Evolutionary conservation across 2,797 vertebrate species (phyloP).

Genomic region (Valencia hispanica): DNA sequence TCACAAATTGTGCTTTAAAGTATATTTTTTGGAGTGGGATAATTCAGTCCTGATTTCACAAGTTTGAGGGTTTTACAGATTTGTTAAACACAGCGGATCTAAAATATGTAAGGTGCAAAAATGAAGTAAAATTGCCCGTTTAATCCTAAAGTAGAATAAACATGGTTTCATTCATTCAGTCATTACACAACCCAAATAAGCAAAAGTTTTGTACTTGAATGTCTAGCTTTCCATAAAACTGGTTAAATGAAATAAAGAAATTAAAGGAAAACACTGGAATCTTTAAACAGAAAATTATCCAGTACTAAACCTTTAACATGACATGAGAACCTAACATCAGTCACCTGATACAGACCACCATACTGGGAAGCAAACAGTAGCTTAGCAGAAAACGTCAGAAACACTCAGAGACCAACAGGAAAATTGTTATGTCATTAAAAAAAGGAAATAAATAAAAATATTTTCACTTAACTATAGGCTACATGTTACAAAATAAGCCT

Average conservation of each 20-base stretch:
- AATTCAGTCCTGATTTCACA: no score
- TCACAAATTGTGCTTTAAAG: no score
- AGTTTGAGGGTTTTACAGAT: no score
- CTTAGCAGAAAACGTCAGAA: background rate
- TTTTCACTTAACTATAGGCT: background rate
- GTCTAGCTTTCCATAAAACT: background rate
- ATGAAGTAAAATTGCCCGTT: background rate
- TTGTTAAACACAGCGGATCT: no score
- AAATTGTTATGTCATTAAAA: background rate
- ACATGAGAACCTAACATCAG: background rate
- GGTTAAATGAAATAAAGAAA: background rate
- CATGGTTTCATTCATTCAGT: no score
- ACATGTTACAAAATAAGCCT: background rate
- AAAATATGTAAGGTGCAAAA: background rate
- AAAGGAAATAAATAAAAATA: background rate
- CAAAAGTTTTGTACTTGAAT: background rate
- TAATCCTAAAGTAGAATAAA: no score
- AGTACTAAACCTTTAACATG: background rate
- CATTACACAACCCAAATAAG: background rate
- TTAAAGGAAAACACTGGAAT: background rate
- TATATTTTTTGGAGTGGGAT: no score
- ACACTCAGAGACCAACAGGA: background rate
- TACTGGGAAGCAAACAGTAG: background rate
- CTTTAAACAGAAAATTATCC: background rate
- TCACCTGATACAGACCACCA: background rate